phyloP scores from a whole-genome alignment of 1,140 invertebrate species.

The Pinna nobilis region DNA sequence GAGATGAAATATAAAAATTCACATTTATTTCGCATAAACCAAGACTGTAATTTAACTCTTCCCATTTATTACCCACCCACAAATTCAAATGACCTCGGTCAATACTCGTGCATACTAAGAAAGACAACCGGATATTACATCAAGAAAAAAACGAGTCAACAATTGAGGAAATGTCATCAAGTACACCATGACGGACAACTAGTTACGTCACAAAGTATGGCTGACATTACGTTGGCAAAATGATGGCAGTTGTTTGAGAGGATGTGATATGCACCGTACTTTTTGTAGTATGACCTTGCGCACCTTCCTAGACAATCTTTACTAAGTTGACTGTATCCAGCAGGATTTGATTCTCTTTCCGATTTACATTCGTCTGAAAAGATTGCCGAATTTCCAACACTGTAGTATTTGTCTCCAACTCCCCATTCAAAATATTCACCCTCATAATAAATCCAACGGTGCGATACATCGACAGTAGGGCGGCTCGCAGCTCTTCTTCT shows the following conservation, averaged over 20 bases:
- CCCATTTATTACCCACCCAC: too few relatives aligned
- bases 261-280: constrained; percentile 8
- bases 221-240: constrained; percentile 24
- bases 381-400: background rate
- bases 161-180: too few relatives aligned
- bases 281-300: background rate
- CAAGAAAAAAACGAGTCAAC: too few relatives aligned
- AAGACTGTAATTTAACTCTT: too few relatives aligned
- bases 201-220: constrained; percentile 9
- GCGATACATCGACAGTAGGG: background rate
- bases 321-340: constrained; percentile 22
- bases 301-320: constrained; percentile 18
- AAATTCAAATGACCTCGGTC: too few relatives aligned
- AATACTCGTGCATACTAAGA: too few relatives aligned
- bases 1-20: too few relatives aligned
- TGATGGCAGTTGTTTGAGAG: constrained; percentile 29
- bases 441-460: constrained; percentile 26
- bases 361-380: background rate
- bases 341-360: background rate
- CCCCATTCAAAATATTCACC: constrained; percentile 21
- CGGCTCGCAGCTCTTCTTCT: constrained; percentile 1
- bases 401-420: background rate
- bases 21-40: too few relatives aligned
- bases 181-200: constrained; percentile 22
- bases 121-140: too few relatives aligned